These are phyloP conservation scores for Plemyria rubiginata DNA, from an alignment of 2,888 invertebrate species.

Conservation along the genomic window DNA sequence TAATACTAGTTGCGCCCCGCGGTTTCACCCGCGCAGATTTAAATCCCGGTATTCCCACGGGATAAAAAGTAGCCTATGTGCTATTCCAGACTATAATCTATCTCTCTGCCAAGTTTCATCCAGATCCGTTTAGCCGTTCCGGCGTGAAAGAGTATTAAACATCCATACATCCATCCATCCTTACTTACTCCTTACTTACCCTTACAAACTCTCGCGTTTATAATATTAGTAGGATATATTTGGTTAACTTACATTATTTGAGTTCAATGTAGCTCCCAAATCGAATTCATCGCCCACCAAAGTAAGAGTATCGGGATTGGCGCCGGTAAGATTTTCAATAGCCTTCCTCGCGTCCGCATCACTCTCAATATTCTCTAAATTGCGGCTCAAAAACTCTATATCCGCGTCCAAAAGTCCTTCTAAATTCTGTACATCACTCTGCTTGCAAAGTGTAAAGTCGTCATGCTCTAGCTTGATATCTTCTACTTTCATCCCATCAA, in stretches of 20 bases:
- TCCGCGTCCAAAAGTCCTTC: constrained; percentile 79
- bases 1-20: too few species aligned
- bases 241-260: constrained; percentile 66
- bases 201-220: too few species aligned
- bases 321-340: constrained; percentile 80
- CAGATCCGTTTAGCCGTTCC: too few species aligned
- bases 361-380: constrained; percentile 80
- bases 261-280: constrained; percentile 76
- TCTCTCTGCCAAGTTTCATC: too few species aligned
- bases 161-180: too few species aligned
- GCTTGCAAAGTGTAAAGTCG: constrained; percentile 72
- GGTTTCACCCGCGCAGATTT: too few species aligned
- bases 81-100: too few species aligned
- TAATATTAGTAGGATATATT: not conserved
- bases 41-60: too few species aligned
- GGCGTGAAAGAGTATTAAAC: too few species aligned
- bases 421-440: constrained; percentile 67
- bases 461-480: constrained; percentile 77
- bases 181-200: too few species aligned
- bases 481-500: constrained; percentile 73
- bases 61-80: too few species aligned
- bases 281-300: constrained; percentile 80
- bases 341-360: constrained; percentile 81
- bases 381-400: constrained; percentile 80
- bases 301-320: constrained; percentile 76